These are phyloP conservation scores for Serilophus lunatus DNA, from an alignment of 2,113 vertebrate species.

Conservation along the genomic window DNA sequence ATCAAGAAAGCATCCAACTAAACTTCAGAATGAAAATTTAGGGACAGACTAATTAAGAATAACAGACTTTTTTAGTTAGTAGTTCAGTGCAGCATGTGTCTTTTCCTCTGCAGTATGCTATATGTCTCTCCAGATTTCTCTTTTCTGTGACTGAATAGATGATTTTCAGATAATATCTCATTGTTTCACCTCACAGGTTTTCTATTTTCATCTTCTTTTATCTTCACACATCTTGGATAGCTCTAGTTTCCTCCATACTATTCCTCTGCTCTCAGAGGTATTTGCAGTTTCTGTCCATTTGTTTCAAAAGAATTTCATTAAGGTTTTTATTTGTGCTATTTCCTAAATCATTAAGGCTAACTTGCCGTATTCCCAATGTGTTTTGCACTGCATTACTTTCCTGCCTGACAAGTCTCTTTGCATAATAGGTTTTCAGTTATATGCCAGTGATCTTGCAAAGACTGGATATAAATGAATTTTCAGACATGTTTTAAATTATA, in stretches of 20 bases:
- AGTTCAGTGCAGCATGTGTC: background rate
- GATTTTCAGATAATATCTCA: background rate
- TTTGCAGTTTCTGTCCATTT: background rate
- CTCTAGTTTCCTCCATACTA: background rate
- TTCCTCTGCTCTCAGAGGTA: background rate
- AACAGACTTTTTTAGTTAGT: background rate
- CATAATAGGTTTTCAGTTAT: background rate
- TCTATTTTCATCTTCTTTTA: background rate
- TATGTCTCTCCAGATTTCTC: background rate
- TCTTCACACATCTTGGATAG: background rate
- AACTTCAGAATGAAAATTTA: background rate
- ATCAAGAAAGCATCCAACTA: background rate
- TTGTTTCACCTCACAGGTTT: background rate
- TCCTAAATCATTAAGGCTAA: background rate
- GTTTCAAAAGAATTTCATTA: background rate
- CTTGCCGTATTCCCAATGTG: background rate
- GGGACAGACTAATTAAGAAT: background rate
- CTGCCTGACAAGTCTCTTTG: background rate
- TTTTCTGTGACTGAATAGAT: background rate
- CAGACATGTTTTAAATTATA: background rate
- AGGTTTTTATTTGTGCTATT: background rate
- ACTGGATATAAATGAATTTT: background rate
- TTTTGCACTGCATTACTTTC: background rate
- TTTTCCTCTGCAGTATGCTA: background rate
- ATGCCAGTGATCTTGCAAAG: background rate